Conservation (phyloP, 1,140 invertebrate species). For the Drosophila baimaii region DNA sequence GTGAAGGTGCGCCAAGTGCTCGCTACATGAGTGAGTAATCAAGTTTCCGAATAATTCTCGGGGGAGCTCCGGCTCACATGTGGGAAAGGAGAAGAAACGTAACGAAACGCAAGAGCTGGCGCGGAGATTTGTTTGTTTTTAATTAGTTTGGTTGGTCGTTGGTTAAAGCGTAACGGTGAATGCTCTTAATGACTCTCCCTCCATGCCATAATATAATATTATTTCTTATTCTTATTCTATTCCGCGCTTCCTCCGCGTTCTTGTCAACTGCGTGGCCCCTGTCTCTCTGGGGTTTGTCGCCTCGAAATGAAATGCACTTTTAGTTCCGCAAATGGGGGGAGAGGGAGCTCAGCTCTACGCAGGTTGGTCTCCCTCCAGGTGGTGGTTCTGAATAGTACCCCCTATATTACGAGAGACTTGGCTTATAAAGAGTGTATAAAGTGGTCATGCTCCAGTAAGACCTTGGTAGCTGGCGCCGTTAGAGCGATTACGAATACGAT, state of each 20-base stretch:
- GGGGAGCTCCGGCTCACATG: constrained; percentile 16
- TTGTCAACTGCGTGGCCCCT: constrained; percentile 36
- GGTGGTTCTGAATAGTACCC: constrained; percentile 8
- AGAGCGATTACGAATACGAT: constrained; percentile 73
- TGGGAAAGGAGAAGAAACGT: constrained; percentile 14
- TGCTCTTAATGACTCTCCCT: constrained; percentile 64
- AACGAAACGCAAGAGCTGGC: constrained; percentile 18
- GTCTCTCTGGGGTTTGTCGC: constrained; percentile 15
- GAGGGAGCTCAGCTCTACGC: constrained; percentile 1
- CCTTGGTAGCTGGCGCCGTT: constrained; percentile 49
- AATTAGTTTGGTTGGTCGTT: constrained; percentile 70
- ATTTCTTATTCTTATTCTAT: constrained; percentile 20
- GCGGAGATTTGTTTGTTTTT: constrained; percentile 72
- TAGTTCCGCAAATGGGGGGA: constrained; percentile 28
- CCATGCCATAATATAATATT: constrained; percentile 25
- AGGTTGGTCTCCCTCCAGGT: neutral
- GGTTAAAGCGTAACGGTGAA: constrained; percentile 65
- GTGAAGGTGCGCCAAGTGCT: constrained; percentile 17
- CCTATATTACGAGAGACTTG: neutral
- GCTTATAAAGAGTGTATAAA: neutral
- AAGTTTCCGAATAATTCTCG: constrained; percentile 53
- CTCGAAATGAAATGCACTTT: constrained; percentile 50
- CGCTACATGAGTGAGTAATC: constrained; percentile 36
- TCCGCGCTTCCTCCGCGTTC: neutral
- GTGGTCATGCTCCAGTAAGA: constrained; percentile 76